A percentile compares a stretch with the other conserved stretches of the same genome.
These are phyloP conservation scores for Zaprionus ornatus DNA, from an alignment of 1,140 invertebrate species.

Conservation along the genomic window DNA sequence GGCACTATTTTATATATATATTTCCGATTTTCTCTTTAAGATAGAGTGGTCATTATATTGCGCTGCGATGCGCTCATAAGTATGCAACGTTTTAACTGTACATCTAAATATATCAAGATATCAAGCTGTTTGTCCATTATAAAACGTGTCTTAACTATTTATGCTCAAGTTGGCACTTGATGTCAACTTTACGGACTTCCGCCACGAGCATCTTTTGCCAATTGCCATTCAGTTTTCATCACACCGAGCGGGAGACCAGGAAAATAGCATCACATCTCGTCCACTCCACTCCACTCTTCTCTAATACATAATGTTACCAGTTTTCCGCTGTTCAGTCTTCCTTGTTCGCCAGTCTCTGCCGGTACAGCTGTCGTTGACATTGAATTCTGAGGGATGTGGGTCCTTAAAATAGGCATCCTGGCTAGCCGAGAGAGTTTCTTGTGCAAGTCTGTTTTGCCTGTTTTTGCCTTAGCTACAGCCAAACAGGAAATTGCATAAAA, in stretches of 20 bases:
- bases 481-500: constrained; percentile 81
- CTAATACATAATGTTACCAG: too few relatives aligned
- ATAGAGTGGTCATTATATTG: too few relatives aligned
- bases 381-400: constrained; percentile 66
- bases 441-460: constrained; percentile 12
- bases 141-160: constrained; percentile 47
- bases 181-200: constrained; percentile 39
- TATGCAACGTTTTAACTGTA: constrained; percentile 7
- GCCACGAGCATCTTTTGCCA: constrained; percentile 34
- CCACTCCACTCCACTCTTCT: too few relatives aligned
- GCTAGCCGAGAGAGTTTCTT: constrained; percentile 50
- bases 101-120: background rate
- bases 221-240: constrained; percentile 28
- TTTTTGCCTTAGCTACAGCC: constrained; percentile 58
- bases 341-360: background rate
- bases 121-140: constrained; percentile 30
- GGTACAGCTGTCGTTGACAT: constrained; percentile 68
- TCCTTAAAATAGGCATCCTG: constrained; percentile 69
- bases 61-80: background rate
- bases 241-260: background rate
- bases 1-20: too few relatives aligned
- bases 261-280: background rate
- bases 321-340: background rate
- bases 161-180: constrained; percentile 60
- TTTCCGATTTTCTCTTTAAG: too few relatives aligned